Conservation (phyloP, 2,113 vertebrate genomes). For the Callithrix jacchus region DNA sequence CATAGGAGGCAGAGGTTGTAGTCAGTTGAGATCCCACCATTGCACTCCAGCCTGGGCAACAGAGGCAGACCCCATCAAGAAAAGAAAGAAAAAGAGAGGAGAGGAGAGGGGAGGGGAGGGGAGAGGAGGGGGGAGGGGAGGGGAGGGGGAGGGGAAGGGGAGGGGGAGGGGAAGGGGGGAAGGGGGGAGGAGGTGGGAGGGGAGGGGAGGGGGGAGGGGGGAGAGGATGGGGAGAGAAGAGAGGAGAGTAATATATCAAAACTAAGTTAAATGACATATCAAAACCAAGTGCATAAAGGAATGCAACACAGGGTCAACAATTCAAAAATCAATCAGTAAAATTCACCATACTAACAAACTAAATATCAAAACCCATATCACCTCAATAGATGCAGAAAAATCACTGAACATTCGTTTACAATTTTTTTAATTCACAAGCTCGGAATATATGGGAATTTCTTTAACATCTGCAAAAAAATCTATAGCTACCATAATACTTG, state of each 20-base stretch:
- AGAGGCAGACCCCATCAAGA: no score
- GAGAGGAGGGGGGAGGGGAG: no score
- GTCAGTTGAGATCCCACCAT: no score
- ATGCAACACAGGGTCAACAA: background rate
- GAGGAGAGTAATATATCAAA: no score
- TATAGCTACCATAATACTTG: background rate
- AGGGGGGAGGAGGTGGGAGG: rapidly evolving
- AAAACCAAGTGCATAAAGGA: background rate
- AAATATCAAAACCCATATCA: background rate
- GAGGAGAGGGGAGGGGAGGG: no score
- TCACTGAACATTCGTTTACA: background rate
- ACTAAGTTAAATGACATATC: background rate
- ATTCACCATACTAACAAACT: background rate
- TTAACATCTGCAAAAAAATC: background rate
- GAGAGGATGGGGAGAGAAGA: no score
- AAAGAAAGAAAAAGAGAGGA: no score
- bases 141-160: no score
- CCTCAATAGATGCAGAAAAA: background rate
- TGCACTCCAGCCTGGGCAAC: no score
- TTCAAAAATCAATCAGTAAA: background rate
- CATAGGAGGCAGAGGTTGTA: no score
- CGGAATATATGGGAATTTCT: background rate
- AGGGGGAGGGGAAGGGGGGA: rapidly evolving
- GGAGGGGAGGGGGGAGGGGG: no score
- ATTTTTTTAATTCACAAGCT: background rate